Evolutionary conservation across 2,888 invertebrate genomes (phyloP).

Genomic region (Drosophila longiperda): DNA sequence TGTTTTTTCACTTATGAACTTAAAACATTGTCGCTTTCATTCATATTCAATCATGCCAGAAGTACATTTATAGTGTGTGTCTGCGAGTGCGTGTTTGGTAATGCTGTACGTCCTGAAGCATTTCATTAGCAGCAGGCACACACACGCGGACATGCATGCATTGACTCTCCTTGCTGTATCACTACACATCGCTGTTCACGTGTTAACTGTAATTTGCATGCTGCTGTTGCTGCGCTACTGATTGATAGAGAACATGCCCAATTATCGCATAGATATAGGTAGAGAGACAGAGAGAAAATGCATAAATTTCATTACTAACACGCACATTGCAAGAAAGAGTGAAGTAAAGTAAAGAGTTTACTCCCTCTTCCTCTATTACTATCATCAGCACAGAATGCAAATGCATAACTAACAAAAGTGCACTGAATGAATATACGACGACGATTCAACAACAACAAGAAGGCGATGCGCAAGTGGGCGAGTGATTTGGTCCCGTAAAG

Average conservation of each 20-base stretch:
- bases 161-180: slow-evolving; percentile 27
- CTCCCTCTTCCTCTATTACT: background rate
- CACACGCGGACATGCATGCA: background rate
- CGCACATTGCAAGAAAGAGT: slow-evolving; percentile 15
- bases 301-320: slow-evolving; percentile 31
- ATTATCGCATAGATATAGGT: slow-evolving; percentile 34
- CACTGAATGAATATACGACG: slow-evolving; percentile 42
- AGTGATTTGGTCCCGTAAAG: slow-evolving; percentile 9
- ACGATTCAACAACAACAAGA: slow-evolving; percentile 26
- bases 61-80: slow-evolving; percentile 2
- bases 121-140: slow-evolving; percentile 26
- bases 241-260: slow-evolving; percentile 46
- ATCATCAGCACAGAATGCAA: slow-evolving; percentile 8
- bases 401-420: slow-evolving; percentile 15
- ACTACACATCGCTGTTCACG: slow-evolving; percentile 59
- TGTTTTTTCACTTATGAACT: slow-evolving; percentile 31
- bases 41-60: slow-evolving; percentile 29
- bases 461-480: slow-evolving; percentile 7
- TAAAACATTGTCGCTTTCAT: slow-evolving; percentile 58
- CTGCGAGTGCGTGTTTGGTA: slow-evolving; percentile 19
- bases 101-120: slow-evolving; percentile 47
- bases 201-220: slow-evolving; percentile 67
- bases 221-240: slow-evolving; percentile 29
- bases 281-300: slow-evolving; percentile 11
- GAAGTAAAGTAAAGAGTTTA: slow-evolving; percentile 5